Evolutionary conservation across 2,113 vertebrate genomes (phyloP).

Genomic region (Ursus arctos): DNA sequence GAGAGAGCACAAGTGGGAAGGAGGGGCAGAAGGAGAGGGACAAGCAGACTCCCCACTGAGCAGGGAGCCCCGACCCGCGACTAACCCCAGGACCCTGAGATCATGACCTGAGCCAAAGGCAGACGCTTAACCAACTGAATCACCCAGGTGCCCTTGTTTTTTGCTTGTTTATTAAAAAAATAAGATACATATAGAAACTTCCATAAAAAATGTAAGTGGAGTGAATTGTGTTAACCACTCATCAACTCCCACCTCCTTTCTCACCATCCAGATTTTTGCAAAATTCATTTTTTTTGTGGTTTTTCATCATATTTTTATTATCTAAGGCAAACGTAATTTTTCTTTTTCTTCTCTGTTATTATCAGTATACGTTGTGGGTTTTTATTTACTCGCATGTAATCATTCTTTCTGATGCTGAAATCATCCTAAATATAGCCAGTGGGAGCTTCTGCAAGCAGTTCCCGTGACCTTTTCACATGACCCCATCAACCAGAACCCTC

Average conservation of each 20-base stretch:
- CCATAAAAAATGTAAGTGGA: background rate
- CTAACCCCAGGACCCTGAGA: background rate
- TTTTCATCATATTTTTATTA: slow-evolving; percentile 19
- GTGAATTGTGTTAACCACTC: background rate
- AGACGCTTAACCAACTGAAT: background rate
- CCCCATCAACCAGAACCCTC: background rate
- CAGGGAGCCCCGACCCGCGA: accelerated
- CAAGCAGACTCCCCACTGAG: background rate
- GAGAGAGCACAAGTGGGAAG: background rate
- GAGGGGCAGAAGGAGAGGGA: background rate
- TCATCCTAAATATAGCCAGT: background rate
- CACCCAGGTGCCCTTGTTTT: background rate
- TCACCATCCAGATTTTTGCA: background rate
- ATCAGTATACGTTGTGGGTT: background rate
- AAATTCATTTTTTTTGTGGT: background rate
- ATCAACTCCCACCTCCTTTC: background rate
- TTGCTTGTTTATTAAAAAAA: background rate
- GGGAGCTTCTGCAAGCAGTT: background rate
- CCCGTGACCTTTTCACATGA: background rate
- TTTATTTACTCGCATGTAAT: background rate
- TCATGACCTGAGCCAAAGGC: background rate
- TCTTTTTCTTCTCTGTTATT: slow-evolving; percentile 5
- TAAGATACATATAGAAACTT: background rate
- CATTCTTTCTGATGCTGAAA: background rate
- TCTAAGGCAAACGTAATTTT: slow-evolving; percentile 21